Percentiles rank a stretch among this genome's conserved stretches.
phyloP scores from a whole-genome alignment of 2,797 vertebrate genomes.

The Rostrhamus sociabilis region DNA sequence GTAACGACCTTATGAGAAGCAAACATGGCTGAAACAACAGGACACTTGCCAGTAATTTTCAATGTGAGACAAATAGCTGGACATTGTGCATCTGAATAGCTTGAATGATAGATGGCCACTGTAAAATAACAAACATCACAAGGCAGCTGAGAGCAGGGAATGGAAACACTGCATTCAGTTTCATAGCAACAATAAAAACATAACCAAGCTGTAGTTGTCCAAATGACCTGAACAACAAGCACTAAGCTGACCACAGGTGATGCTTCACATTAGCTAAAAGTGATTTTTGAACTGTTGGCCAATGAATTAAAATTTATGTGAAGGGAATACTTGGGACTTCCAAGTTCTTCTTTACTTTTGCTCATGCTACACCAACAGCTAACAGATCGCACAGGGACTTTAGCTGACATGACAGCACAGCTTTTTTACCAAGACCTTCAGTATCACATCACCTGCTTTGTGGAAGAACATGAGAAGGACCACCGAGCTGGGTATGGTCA shows the following conservation, averaged over 20 bases:
- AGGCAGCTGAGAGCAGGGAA: background rate
- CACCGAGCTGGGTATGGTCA: background rate
- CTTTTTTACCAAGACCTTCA: background rate
- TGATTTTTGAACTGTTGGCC: background rate
- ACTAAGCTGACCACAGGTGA: background rate
- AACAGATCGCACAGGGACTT: background rate
- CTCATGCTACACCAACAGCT: background rate
- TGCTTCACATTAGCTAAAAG: background rate
- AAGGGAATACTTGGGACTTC: background rate
- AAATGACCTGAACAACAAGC: background rate
- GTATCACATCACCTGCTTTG: background rate
- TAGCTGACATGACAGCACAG: rapidly evolving
- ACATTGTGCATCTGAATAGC: background rate
- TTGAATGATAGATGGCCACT: background rate
- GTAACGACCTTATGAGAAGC: background rate
- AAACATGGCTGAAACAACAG: background rate
- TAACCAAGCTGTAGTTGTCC: background rate
- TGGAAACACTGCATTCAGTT: background rate
- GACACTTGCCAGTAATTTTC: background rate
- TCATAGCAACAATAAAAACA: background rate
- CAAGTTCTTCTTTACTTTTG: background rate
- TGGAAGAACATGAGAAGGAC: background rate
- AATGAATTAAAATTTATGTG: background rate
- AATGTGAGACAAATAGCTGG: background rate
- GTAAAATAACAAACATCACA: background rate